Base-by-base conservation (phyloP, 2,797 vertebrate species). In the Sandelia bainsii region DNA sequence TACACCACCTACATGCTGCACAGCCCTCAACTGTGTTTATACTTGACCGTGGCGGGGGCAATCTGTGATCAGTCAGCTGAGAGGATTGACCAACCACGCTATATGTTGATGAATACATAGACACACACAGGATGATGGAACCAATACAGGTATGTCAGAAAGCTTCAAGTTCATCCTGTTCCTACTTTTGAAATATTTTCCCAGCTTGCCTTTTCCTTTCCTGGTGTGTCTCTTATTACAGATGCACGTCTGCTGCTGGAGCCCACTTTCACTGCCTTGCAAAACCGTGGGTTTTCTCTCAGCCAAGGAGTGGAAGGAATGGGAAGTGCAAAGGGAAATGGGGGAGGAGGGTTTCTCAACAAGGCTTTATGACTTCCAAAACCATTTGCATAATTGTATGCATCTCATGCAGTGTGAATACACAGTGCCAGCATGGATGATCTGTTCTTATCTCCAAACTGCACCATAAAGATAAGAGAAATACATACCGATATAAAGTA, bases 331-430 rank as follows among this genome's bases (percentile, higher is more conserved):
- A 10, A 12, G 23, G 56, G 32, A 19, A 19, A 44, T 6, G 6
- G 6, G 39, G 9, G 27, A 7, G 8, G 19, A 19, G 22, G 49
- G 19, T 62, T 42, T 87, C 86, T 84, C 76, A 37, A 92, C 77
- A 82, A 84, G 89, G 92, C 91, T 93, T 93, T 93, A 93, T 89
- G 88, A 91, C 90, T 90, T 91, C 82, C 81, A 85, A 46, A 69
- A 5, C 39, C 14, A 93, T 95, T 93, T 94, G 91, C 93, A 95
- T 95, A 94, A 94, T 94, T 87, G 88, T 88, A 93, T 94, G 93
- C 92, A 84, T 89, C 84, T 86, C 88, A 88, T 91, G 91, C 87
- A 73, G 91, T 45, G 83, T 76, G 79, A 84, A 86, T 92, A 93
- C 90, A 93, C 85, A 90, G 79, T 58, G 84, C 84, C 88, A 88